These are phyloP conservation scores for Eilema depressum DNA, from an alignment of 2,888 invertebrate species.

Conservation along the genomic window DNA sequence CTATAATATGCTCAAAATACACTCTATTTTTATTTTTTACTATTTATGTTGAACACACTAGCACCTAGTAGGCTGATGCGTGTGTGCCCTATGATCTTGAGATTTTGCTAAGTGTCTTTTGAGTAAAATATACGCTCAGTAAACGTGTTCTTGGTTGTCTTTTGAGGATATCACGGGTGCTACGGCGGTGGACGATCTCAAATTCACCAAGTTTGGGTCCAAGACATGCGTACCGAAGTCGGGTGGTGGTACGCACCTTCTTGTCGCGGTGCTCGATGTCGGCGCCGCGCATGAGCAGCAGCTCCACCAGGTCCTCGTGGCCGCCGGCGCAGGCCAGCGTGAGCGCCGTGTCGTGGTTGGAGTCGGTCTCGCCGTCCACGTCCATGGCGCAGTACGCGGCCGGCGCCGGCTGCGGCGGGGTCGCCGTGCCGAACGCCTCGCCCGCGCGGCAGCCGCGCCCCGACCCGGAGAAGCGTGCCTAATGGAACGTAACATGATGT, in stretches of 20 bases:
- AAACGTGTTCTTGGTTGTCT: no score
- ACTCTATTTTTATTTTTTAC: no score
- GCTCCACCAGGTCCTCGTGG: constrained; percentile 97
- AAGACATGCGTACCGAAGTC: no score
- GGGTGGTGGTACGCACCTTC: constrained; percentile 84
- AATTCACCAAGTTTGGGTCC: no score
- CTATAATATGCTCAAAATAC: no score
- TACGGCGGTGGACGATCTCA: no score
- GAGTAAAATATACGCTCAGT: no score
- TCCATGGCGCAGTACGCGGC: constrained; percentile 93
- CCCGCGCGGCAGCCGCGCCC: constrained; percentile 59
- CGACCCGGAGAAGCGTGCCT: constrained; percentile 70
- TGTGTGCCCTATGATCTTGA: no score
- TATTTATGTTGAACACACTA: no score
- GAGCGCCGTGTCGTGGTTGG: constrained; percentile 99
- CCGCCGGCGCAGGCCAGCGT: constrained; percentile 99
- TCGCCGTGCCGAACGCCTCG: constrained; percentile 62
- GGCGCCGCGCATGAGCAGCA: constrained; percentile 96
- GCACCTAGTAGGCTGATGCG: no score
- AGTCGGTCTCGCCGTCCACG: constrained; percentile 99
- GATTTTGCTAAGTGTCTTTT: no score
- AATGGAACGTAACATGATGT: constrained; percentile 18
- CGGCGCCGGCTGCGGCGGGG: constrained; percentile 80
- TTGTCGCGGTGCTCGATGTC: constrained; percentile 99
- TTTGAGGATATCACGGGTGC: no score